Evolutionary conservation across 2,888 invertebrate species (phyloP), one percentile per base, ranked within the genome.

Genomic region (Agrotis exclamationis): DNA sequence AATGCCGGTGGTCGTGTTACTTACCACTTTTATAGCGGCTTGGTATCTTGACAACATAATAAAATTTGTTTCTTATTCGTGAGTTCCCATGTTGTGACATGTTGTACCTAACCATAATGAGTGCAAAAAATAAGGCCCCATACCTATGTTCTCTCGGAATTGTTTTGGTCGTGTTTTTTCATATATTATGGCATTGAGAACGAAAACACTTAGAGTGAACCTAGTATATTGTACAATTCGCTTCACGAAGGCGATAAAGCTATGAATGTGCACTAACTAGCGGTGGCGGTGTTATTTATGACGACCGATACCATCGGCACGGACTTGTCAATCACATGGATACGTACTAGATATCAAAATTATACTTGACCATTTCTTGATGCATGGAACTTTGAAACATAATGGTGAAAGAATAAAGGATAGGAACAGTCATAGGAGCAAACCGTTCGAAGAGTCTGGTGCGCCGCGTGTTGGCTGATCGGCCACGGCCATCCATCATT

Each of bases 251-350:
- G 85, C 86, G 87, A 90, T 90, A 91, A 83, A 90, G 89, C 89
- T 88, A 90, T 96, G 95, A 95, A 96, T 95, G 92, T 93, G 91
- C 91, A 91, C 94, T 95, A 95, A 96, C 96, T 93, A 96, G 94
- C 90, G 83, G 92, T 93, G 93, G 94, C 93, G 92, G 92, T 89
- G 91, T 95, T 95, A 95, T 95, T 95, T 95, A 96, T 95, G 93
- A 94, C 90, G 90, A 86, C 87, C 88, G 94, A 94, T 94, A 92
- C 91, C 88, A 94, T 95, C 94, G 94, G 89, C 88, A 91, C 93
- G 94, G 93, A 95, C 96, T 96, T 96, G 96, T 96, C 96, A 95
- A 95, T 96, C 95, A 95, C 84, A 78, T 80, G 76, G 82, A 87
- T 87, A 86, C 88, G 89, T 88, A 85, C 85, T 87, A 89, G 87